phyloP scores from a whole-genome alignment of 2,113 vertebrate genomes.

The Gambusia holbrooki region DNA sequence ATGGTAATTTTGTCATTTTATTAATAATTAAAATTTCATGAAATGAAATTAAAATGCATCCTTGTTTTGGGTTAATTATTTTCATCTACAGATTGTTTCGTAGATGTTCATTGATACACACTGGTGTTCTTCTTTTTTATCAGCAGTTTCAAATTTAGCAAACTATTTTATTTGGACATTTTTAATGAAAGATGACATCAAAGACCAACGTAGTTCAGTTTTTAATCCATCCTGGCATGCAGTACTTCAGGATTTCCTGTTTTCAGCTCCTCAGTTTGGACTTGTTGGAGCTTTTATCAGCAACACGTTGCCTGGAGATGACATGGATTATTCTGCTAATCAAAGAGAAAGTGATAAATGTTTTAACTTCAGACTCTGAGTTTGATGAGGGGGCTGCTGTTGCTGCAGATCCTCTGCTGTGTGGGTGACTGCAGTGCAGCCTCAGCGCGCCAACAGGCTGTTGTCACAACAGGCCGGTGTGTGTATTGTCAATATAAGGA shows the following conservation, averaged over 20 bases:
- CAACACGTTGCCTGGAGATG: background rate
- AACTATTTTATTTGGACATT: too few species aligned
- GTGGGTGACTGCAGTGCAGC: slow-evolving; percentile 5
- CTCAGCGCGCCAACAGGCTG: slow-evolving; percentile 14
- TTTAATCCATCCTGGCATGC: background rate
- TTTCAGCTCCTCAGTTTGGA: background rate
- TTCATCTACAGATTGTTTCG: too few species aligned
- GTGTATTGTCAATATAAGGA: slow-evolving; percentile 58
- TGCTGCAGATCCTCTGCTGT: background rate
- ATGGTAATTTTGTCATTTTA: too few species aligned
- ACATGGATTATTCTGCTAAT: background rate
- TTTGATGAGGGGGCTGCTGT: background rate
- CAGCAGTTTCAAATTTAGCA: too few species aligned
- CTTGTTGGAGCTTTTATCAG: background rate
- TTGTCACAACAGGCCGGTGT: slow-evolving; percentile 59
- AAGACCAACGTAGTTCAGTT: background rate
- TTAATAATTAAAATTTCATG: too few species aligned
- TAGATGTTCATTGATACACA: too few species aligned
- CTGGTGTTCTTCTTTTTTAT: too few species aligned
- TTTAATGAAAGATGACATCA: too few species aligned
- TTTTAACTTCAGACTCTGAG: background rate
- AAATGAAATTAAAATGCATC: too few species aligned
- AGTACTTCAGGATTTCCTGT: background rate
- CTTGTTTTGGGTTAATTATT: too few species aligned
- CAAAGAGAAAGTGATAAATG: background rate